Conservation (phyloP, 2,113 vertebrate genomes). For the Barnardius zonarius region DNA sequence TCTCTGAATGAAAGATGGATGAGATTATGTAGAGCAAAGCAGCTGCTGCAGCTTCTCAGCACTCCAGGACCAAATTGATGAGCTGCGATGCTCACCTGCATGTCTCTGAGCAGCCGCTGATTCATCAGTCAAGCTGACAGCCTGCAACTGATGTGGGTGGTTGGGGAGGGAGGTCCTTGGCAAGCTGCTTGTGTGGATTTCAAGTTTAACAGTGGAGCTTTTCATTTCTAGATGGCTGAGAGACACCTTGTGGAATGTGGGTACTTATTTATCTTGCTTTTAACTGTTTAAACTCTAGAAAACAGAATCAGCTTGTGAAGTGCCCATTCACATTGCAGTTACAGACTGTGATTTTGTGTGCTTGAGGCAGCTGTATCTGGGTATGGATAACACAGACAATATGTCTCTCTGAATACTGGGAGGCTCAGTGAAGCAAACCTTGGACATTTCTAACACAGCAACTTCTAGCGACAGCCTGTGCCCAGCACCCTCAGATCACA, state of each 20-base stretch:
- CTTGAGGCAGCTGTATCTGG: not conserved
- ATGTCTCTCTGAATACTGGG: rapidly evolving
- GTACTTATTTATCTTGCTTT: not conserved
- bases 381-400: not conserved
- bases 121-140: not conserved
- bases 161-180: not conserved
- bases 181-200: not conserved
- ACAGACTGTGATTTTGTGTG: not conserved
- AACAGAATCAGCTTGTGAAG: not conserved
- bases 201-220: not conserved
- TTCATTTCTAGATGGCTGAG: constrained; percentile 12
- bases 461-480: not conserved
- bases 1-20: not conserved
- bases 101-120: not conserved
- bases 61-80: not conserved
- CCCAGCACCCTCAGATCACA: not conserved
- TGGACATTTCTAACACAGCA: not conserved
- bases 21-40: not conserved
- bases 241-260: constrained; percentile 24
- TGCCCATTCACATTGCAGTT: not conserved
- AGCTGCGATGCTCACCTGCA: not conserved
- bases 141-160: not conserved
- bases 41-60: not conserved
- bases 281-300: not conserved
- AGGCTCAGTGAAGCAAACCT: not conserved